Evolutionary conservation across 2,113 vertebrate genomes (phyloP), one percentile per base, ranked within the genome.

Genomic region (Triplophysa tibetana): DNA sequence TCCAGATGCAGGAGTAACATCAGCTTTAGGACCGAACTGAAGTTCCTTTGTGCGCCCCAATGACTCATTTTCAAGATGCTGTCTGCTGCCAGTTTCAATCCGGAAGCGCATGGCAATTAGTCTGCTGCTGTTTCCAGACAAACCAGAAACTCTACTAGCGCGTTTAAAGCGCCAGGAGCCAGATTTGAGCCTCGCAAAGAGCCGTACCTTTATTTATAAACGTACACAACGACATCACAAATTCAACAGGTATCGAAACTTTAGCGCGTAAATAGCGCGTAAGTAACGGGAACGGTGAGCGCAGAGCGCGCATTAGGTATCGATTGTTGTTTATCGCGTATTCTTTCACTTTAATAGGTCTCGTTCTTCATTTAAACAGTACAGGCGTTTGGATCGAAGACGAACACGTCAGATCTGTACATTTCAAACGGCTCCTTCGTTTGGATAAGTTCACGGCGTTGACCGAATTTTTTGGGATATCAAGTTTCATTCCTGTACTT

Each of bases 51-150:
- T 98, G 95, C 94, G 93, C 93, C 89, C 89, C 87, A 93, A 93
- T 98, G 96, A 98, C 93, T 98, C 96, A 98, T 97, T 96, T 96
- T 97, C 95, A 96, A 97, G 96, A 97, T 94, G 95, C 95, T 96
- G 95, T 96, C 95, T 94, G 94, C 95, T 97, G 96, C 97, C 96
- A 98, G 95, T 95, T 96, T 96, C 95, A 93, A 95, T 96, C 95
- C 96, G 97, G 97, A 98, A 98, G 96, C 95, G 93, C 95, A 96
- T 95, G 95, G 96, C 96, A 97, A 97, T 98, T 97, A 97, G 95
- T 96, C 95, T 96, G 88, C 89, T 94, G 93, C 93, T 90, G 85
- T 81, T 86, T 92, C 90, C 95, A 98, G 96, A 98, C 96, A 93
- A 95, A 96, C 96, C 94, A 95, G 95, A 95, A 96, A 95, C 91